These are phyloP conservation scores for Perca flavescens DNA, from an alignment of 2,113 vertebrate genomes.

Conservation along the genomic window DNA sequence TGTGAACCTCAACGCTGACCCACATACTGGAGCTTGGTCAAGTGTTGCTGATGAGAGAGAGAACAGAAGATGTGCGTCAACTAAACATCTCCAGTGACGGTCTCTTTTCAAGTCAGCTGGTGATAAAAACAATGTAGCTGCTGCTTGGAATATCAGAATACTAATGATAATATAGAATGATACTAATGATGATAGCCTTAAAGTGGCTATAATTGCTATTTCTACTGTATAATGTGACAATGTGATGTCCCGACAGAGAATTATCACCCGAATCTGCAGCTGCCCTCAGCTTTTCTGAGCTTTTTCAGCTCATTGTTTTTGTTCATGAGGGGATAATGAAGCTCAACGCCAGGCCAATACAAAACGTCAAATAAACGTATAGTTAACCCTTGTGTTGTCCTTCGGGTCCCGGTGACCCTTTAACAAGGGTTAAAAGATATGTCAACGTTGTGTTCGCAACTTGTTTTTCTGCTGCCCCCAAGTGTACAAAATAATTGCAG, in stretches of 20 bases:
- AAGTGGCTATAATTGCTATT: not conserved
- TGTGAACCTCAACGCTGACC: conserved; percentile 55
- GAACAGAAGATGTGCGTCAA: not conserved
- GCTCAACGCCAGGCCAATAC: too few relatives aligned
- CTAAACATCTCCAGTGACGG: not conserved
- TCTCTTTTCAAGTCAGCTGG: conserved; percentile 2
- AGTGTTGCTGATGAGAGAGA: conserved; percentile 38
- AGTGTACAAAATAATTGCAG: not conserved
- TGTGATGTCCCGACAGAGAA: not conserved
- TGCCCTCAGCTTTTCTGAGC: not conserved
- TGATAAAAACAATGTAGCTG: not conserved
- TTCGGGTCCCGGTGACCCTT: too few relatives aligned
- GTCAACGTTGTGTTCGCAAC: not conserved
- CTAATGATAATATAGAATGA: not conserved
- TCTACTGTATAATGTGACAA: not conserved
- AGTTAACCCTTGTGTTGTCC: too few relatives aligned
- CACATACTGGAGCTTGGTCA: conserved; percentile 54
- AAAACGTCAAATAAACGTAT: too few relatives aligned
- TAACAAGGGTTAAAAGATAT: not conserved
- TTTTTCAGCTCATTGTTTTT: not conserved
- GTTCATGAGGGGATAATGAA: too few relatives aligned
- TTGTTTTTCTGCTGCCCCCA: not conserved
- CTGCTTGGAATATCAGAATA: not conserved
- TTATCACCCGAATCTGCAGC: not conserved
- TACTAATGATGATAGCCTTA: not conserved